These are phyloP conservation scores for Telmatherina bonti DNA, from an alignment of 2,797 vertebrate genomes.

Conservation along the genomic window DNA sequence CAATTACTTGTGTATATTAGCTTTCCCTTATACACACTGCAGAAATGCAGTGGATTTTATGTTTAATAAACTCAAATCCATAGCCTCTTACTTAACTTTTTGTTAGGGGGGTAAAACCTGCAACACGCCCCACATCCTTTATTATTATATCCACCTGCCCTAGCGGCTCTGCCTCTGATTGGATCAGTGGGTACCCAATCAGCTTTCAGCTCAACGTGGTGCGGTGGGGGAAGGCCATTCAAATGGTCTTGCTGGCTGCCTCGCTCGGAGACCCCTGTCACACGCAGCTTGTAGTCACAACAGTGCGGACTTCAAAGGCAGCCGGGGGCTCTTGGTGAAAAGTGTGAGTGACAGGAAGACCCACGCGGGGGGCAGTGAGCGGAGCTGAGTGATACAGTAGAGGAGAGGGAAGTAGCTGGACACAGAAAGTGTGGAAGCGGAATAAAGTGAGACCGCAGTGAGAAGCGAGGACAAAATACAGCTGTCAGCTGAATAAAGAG, in stretches of 20 bases:
- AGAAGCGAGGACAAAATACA: conserved; percentile 3
- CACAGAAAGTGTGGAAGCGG: conserved; percentile 42
- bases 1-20: too few relatives aligned
- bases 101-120: conserved; percentile 10
- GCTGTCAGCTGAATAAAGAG: not conserved
- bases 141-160: conserved; percentile 66
- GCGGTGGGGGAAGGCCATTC: conserved; percentile 62
- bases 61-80: not conserved
- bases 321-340: conserved; percentile 43
- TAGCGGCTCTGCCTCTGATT: conserved; percentile 52
- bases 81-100: not conserved
- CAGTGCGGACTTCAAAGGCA: conserved; percentile 63
- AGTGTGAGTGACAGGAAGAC: conserved; percentile 59
- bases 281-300: conserved; percentile 64
- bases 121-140: conserved; percentile 34
- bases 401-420: conserved; percentile 55
- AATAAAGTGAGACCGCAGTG: conserved; percentile 29
- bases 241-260: conserved; percentile 54
- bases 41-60: not conserved
- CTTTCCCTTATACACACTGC: not conserved
- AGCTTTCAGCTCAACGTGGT: conserved; percentile 19
- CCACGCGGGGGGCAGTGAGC: conserved; percentile 39
- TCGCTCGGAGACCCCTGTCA: conserved; percentile 65
- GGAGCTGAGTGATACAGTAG: conserved; percentile 34
- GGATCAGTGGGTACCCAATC: conserved; percentile 67